Evolutionary conservation across 2,797 vertebrate species (phyloP), one percentile per base, ranked within the genome.

Genomic region (Bradypus variegatus): DNA sequence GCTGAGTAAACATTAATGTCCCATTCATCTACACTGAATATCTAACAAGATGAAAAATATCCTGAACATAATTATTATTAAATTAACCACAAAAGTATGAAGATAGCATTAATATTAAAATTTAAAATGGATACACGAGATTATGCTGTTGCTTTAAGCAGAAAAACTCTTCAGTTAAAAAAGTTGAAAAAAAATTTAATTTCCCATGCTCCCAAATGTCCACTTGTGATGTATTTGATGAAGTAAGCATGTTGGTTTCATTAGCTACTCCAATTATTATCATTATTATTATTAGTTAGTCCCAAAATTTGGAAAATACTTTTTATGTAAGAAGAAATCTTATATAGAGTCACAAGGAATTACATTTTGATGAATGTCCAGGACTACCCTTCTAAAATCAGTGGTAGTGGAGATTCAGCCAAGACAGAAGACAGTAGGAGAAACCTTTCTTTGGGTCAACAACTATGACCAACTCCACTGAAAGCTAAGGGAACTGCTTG

Each of bases 81-180:
- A 76, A 95, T 13, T 79, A 8, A 4, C 2, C 62, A 80, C 33
- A 79, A 91, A 79, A 80, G 5, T 72, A 77, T 41, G 58, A 83
- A 80, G 45, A 79, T 18, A 91, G 78, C 85, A 78, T 48, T 81
- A 29, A 91, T 87, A 65, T 50, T 88, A 94, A 92, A 86, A 82
- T 92, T 29, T 79, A 86, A 92, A 92, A 88, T 16, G 9, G 53
- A 93, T 38, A 87, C 16, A 90, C 89, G 41, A 87, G 58, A 87
- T 73, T 80, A 33, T 6, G 7, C 11, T 27, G 85, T 86, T 91
- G 48, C n/a, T 87, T 83, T 55, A 67, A 88, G 91, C 5, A 86
- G 25, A 94, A 93, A 92, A 93, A 91, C 55, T 93, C 13, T 90
- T 80, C 65, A 91, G 50, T 77, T 58, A 53, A 91, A 86, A 89